Conservation (phyloP, 2,113 vertebrate genomes). For the Acrocephalus kingi region DNA sequence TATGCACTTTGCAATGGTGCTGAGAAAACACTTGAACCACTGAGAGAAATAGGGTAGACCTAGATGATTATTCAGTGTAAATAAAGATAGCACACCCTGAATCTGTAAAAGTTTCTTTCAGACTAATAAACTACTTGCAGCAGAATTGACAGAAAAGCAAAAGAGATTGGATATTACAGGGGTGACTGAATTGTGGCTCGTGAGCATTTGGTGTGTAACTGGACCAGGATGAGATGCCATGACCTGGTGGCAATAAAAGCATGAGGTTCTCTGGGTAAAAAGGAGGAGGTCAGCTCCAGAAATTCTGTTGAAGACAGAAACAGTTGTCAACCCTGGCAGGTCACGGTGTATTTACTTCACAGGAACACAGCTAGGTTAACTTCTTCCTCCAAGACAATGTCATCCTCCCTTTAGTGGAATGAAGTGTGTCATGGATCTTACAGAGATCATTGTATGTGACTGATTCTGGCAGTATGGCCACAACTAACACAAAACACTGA, state of each 20-base stretch:
- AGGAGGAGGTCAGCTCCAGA: background rate
- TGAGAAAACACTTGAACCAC: background rate
- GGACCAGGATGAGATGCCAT: background rate
- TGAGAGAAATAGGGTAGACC: background rate
- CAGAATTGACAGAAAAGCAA: background rate
- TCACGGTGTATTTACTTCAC: background rate
- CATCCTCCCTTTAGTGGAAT: background rate
- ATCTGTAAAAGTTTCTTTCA: background rate
- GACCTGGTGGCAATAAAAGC: background rate
- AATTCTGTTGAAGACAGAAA: background rate
- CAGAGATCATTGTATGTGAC: background rate
- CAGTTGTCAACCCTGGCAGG: fast-evolving
- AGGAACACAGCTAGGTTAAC: background rate
- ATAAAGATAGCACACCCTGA: background rate
- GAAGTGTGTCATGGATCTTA: background rate
- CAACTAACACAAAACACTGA: fast-evolving
- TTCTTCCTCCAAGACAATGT: background rate
- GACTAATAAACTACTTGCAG: background rate
- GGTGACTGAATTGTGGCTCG: background rate
- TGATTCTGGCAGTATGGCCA: background rate
- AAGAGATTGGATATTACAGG: background rate
- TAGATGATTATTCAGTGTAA: background rate
- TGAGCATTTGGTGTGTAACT: background rate
- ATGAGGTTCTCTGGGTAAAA: background rate
- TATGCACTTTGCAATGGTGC: background rate